Percentiles rank a stretch among this genome's conserved stretches.
Conservation (phyloP, 2,797 vertebrate genomes). For the Rhadinocentrus ornatus region DNA sequence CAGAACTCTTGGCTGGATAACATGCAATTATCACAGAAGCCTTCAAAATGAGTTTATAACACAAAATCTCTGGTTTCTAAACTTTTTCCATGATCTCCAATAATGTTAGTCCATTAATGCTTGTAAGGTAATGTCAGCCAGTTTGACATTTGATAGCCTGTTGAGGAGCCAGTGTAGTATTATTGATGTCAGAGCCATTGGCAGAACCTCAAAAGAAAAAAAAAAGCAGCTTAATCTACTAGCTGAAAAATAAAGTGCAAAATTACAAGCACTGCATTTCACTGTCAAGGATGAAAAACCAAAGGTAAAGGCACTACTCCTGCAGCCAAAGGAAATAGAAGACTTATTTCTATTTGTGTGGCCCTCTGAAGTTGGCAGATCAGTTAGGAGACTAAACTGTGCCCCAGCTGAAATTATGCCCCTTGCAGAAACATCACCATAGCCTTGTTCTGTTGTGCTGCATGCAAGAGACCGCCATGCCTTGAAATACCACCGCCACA, state of each 20-base stretch:
- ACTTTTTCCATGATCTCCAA: constrained; percentile 46
- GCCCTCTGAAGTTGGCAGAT: constrained; percentile 58
- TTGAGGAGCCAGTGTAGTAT: constrained; percentile 25
- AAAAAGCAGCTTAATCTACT: constrained; percentile 31
- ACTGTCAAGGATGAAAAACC: constrained; percentile 12
- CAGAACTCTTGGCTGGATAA: constrained; percentile 29
- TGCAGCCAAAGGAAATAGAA: constrained; percentile 40
- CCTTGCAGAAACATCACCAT: constrained; percentile 34
- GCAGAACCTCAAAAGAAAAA: constrained; percentile 26
- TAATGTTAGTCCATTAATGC: constrained; percentile 43
- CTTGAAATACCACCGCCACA: constrained; percentile 75
- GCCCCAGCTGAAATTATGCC: constrained; percentile 68
- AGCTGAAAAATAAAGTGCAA: constrained; percentile 45
- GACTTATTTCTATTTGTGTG: constrained; percentile 71
- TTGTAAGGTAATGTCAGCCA: constrained; percentile 22
- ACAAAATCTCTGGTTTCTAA: constrained; percentile 38
- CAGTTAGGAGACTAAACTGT: constrained; percentile 70
- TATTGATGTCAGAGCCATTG: constrained; percentile 26
- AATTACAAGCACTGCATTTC: constrained; percentile 33
- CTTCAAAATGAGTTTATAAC: constrained; percentile 22
- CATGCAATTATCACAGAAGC: constrained; percentile 49
- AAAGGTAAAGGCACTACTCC: constrained; percentile 34
- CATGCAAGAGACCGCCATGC: constrained; percentile 61
- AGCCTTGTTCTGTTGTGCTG: constrained; percentile 61
- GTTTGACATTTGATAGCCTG: constrained; percentile 33